Evolutionary conservation across 1,140 invertebrate genomes (phyloP), one percentile per base, ranked within the genome.

Genomic region (Drosophila pachea): DNA sequence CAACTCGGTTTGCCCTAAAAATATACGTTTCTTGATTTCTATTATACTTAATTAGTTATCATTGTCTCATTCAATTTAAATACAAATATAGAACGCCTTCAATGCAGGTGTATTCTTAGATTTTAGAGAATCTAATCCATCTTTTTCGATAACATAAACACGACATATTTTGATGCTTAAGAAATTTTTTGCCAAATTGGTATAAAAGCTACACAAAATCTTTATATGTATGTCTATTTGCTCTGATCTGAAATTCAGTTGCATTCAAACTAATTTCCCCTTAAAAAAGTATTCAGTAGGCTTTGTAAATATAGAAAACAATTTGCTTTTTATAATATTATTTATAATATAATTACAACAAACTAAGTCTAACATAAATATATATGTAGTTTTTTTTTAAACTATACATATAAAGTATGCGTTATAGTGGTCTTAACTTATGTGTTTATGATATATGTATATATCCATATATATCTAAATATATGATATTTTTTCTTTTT

Each of bases 291-390:
- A 33, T 45, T n/a, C 32, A 40, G 11, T 52, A 32, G 35, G 45
- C 38, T 60, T 36, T 65, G 32, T 69, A 43, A 55, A 56, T 68
- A 49, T 64, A 68, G 33, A 53, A 69, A 71, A 66, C 63, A 66
- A 66, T 52, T 38, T 56, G 36, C 43, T 56, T 32, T 52, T 35
- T 35, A 50, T 70, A 70, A 29, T 65, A 59, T 40, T 54, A 36
- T 53, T 22, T 60, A 60, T 48, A 49, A 60, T 68, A 53, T 56
- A 68, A 58, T 58, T 72, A 72, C 58, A 72, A 72, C 69, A 68
- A 68, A 72, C 56, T 72, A 72, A 52, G 47, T 42, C 50, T 72
- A 68, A 68, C 50, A 68, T 72, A 68, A 68, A 68, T 68, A 68
- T 68, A 61, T 62, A 67, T 53, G 45, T 59, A 62, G 40, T 14